Conservation (phyloP, 2,797 vertebrate genomes). For the Oreortyx pictus region DNA sequence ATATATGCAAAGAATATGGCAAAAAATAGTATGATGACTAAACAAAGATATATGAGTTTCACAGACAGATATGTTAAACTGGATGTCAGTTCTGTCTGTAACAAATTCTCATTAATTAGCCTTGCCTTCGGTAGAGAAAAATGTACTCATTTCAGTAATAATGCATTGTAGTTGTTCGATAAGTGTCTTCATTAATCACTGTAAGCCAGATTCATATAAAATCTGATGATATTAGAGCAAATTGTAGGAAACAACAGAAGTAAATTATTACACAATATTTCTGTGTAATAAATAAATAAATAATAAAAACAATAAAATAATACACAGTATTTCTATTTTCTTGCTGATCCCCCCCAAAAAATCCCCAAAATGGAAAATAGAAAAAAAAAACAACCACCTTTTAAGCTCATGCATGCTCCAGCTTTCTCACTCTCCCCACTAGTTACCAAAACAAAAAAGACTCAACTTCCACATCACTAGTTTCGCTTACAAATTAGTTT, state of each 20-base stretch:
- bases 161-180: not conserved
- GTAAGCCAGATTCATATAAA: not conserved
- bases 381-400: not conserved
- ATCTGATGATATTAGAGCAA: not conserved
- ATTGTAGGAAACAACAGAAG: not conserved
- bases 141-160: not conserved
- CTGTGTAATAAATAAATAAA: too few species aligned
- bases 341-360: too few species aligned
- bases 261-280: not conserved
- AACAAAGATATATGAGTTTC: slow-evolving; percentile 28
- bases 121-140: not conserved
- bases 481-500: not conserved
- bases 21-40: not conserved
- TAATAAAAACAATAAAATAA: not conserved
- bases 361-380: not conserved
- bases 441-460: not conserved
- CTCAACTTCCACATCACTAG: not conserved
- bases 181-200: not conserved
- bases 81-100: not conserved
- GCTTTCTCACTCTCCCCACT: not conserved
- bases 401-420: not conserved
- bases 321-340: not conserved
- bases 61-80: not conserved
- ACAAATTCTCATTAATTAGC: slow-evolving; percentile 25
- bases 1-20: not conserved